Percentiles rank a stretch among this genome's conserved stretches.
Conservation (phyloP, 1,140 invertebrate species). For the Lasioglossum albipes region DNA sequence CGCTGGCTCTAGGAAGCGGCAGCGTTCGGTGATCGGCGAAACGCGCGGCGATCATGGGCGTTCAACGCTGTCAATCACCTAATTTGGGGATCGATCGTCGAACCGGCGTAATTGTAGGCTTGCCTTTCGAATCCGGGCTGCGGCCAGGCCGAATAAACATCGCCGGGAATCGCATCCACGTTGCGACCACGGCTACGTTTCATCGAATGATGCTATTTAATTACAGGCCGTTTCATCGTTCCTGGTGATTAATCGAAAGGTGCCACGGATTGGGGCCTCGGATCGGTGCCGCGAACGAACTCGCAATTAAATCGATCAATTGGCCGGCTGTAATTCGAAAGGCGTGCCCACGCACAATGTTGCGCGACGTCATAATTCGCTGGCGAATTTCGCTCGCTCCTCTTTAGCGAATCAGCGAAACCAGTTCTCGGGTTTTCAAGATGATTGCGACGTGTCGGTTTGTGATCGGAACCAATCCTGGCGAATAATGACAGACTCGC, state of each 20-base stretch:
- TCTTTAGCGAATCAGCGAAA: not conserved
- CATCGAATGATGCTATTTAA: constrained; percentile 60
- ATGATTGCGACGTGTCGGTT: no score
- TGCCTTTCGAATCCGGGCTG: constrained; percentile 8
- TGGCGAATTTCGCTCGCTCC: not conserved
- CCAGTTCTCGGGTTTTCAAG: no score
- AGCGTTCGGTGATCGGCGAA: not conserved
- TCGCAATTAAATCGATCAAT: constrained; percentile 20
- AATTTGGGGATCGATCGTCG: constrained; percentile 55
- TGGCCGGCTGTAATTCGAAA: constrained; percentile 18
- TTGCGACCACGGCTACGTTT: constrained; percentile 38
- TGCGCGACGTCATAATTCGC: constrained; percentile 21
- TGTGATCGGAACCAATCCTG: no score
- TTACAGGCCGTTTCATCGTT: constrained; percentile 44
- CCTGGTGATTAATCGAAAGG: constrained; percentile 55
- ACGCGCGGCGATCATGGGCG: constrained; percentile 32
- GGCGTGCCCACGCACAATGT: not conserved
- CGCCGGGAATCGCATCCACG: constrained; percentile 27
- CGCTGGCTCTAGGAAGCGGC: constrained; percentile 7
- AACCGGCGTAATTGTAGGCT: constrained; percentile 55
- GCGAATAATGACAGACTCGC: no score
- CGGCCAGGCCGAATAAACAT: constrained; percentile 52
- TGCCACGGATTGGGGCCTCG: constrained; percentile 28
- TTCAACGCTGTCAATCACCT: constrained; percentile 60
- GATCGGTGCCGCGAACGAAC: not conserved